Evolutionary conservation across 2,113 vertebrate genomes (phyloP), one percentile per base, ranked within the genome.

Genomic region (Onychorhynchus coronatus): DNA sequence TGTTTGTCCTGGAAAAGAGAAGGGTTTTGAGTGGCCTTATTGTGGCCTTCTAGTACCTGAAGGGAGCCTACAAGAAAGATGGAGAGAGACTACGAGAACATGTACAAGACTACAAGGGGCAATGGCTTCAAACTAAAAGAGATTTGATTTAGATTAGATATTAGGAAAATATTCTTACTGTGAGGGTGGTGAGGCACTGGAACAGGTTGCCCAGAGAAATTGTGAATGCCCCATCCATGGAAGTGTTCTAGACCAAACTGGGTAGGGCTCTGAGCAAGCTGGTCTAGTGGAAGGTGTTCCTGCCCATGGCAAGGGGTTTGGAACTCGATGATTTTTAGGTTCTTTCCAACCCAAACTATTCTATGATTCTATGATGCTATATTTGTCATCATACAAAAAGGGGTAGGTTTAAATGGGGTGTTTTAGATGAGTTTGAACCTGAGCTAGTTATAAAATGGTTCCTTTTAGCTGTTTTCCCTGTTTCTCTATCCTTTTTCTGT

Each of bases 21-120:
- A 39, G 16, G 28, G 12, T 47, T 67, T 53, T 0, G 0, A 4
- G 16, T 76, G 13, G 53, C 11, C 24, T 68, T 61, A 14, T 35
- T 75, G 39, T 68, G 53, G 17, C 53, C 71, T 68, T 62, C 30
- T 41, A 31, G 16, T 35, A 55, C 17, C 70, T 75, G 62, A 62
- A 55, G 30, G 25, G 30, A 70, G 30, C 20, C 62, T 39, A 22
- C 20, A 62, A 35, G n/a, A 68, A 47, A 68, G 30, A 31, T 22
- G 39, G 16, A 70, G 20, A 46, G n/a, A 53, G 11, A 31, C n/a
- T 55, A 19, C 17, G 35, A 41, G 35, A 39, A 14, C 11, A 23
- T 39, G 20, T 52, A 39, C n/a, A n/a, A n/a, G n/a, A n/a, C n/a
- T n/a, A n/a, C 11, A 53, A 53, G 9, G 30, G 24, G 11, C 6